Evolutionary conservation across 2,888 invertebrate species (phyloP), one percentile per base, ranked within the genome.

Genomic region (Leptogaster cylindrica): DNA sequence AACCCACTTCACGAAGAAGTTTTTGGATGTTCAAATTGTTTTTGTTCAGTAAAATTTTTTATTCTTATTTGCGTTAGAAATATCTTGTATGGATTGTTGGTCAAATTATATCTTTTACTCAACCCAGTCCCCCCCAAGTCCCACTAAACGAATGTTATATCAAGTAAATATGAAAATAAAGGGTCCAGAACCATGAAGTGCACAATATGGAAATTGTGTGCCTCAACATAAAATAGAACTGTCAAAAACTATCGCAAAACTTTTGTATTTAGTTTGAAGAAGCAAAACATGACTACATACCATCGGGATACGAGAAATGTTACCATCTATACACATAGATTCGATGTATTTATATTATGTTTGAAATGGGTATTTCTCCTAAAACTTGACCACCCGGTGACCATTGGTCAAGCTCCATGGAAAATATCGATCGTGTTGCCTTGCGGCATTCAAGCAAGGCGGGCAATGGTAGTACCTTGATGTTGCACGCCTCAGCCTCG

Each of bases 391-490:
- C 72, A 72, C 71, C 72, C 71, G 70, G 72, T 71, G 70, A 71
- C 72, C 70, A 71, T 52, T 78, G 79, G 79, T 78, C 79, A 79
- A 72, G 72, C 71, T 73, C 77, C 77, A 78, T 79, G 78, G 78
- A 78, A 73, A 79, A 78, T 79, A 79, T 79, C 79, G 79, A 79
- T 79, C 79, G 78, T 77, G 75, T 75, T 75, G 77, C 78, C 77
- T 78, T 77, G 71, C 70, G 72, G 73, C 72, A 50, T 67, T 77
- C 76, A 76, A 76, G 74, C 76, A 77, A 76, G 73, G 71, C 74
- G 72, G 64, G 48, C 51, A 33, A 41, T 65, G 65, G 58, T 55
- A 68, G 65, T 67, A 36, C 70, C 52, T 61, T 71, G 72, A 71
- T 72, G 52, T 61, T 51, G 39, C 41, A 36, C 51, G 55, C 50